A percentile compares a stretch with the other conserved stretches of the same genome.
Evolutionary conservation across 2,113 vertebrate genomes (phyloP).

Genomic region (Tetrao urogallus): DNA sequence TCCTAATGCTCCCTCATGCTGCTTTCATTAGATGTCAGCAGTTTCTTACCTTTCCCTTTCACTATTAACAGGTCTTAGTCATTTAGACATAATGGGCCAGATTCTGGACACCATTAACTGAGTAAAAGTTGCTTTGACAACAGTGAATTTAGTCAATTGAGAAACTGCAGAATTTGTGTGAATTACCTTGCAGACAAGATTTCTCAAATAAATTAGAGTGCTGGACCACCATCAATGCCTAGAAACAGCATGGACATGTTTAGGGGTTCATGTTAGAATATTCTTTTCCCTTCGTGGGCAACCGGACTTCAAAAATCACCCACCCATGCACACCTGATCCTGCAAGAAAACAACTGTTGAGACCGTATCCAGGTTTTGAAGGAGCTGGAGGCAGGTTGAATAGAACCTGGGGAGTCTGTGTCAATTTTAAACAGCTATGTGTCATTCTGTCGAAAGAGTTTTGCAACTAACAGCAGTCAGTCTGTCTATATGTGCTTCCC

Average conservation of each 20-base stretch:
- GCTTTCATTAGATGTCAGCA: slow-evolving; percentile 21
- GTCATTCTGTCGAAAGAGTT: background rate
- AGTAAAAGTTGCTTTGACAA: background rate
- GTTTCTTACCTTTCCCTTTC: background rate
- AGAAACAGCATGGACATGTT: background rate
- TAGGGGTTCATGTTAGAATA: background rate
- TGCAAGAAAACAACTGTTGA: background rate
- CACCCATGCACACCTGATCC: background rate
- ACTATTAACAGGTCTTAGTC: background rate
- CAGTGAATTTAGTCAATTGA: background rate
- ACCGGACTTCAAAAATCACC: background rate
- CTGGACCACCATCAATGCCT: background rate
- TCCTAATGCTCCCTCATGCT: slow-evolving; percentile 13
- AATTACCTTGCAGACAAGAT: background rate
- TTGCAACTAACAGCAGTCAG: background rate
- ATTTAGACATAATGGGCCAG: background rate
- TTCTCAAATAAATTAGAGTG: background rate
- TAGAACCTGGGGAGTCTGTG: background rate
- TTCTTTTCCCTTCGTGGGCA: background rate
- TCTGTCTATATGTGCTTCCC: background rate
- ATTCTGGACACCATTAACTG: background rate
- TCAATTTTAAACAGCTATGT: background rate
- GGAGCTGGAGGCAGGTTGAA: background rate
- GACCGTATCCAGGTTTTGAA: background rate
- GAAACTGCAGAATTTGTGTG: background rate